Evolutionary conservation across 1,140 invertebrate genomes (phyloP).

Genomic region (Drosophila pectinifera): DNA sequence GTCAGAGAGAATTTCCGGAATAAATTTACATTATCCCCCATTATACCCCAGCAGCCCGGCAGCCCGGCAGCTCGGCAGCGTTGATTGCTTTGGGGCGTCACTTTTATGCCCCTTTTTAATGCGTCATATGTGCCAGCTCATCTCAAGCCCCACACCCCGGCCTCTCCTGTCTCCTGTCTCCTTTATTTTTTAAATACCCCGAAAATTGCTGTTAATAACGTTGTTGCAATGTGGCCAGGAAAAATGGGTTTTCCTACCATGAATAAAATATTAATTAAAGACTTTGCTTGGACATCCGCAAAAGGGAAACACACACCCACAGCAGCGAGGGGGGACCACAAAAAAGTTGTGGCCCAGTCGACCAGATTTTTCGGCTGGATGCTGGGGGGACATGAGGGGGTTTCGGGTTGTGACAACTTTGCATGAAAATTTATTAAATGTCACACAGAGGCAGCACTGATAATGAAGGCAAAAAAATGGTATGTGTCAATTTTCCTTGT

Average conservation of each 20-base stretch:
- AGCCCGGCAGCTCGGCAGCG: conserved; percentile 3
- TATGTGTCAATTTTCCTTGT: conserved; percentile 58
- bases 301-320: background rate
- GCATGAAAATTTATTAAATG: conserved; percentile 73
- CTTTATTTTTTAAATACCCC: conserved; percentile 57
- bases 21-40: conserved; percentile 64
- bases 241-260: conserved; percentile 47
- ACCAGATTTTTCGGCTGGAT: conserved; percentile 58
- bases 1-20: conserved; percentile 44
- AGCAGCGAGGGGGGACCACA: no score
- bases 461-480: conserved; percentile 34
- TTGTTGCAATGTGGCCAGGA: conserved; percentile 50
- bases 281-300: conserved; percentile 49
- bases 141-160: background rate
- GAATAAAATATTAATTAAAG: conserved; percentile 83
- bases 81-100: conserved; percentile 51
- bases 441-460: conserved; percentile 47
- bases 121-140: conserved; percentile 60
- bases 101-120: conserved; percentile 36
- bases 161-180: background rate
- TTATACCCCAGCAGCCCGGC: conserved; percentile 32
- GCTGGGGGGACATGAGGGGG: background rate
- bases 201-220: conserved; percentile 76
- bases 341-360: conserved; percentile 2
- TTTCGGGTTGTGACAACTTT: conserved; percentile 55